Base-by-base conservation (phyloP, 2,113 vertebrate genomes). In the Taurulus bubalis region DNA sequence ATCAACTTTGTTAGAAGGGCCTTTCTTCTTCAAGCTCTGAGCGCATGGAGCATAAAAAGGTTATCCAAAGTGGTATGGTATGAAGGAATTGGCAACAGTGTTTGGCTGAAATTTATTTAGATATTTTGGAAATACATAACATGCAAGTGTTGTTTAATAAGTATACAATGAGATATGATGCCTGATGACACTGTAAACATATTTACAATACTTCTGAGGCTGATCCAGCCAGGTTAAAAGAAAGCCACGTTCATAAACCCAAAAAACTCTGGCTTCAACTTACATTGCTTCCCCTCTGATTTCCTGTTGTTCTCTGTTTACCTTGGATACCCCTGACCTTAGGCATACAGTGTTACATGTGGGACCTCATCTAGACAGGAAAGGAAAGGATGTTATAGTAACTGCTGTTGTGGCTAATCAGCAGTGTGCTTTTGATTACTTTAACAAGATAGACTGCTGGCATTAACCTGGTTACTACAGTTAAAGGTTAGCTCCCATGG, bases 301-400 rank as follows among this genome's bases (percentile, higher is more conserved):
- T 68, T 79, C 38, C 62, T 74, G 51, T 73, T 82, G 60, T 42
- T 70, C 10, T 56, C 49, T 69, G 55, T 77, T 62, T 83, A 56
- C 66, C 63, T 58, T 42, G 42, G 42, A 71, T 24, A 60, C 28
- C 18, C 40, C 42, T 74, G 69, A 70, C 40, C 49, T 16, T 40
- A 71, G 22, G 20, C 22, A 20, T 38, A 24, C 59, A 14, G 1
- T 66, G 36, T 72, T 79, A 69, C 63, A 42, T 38, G 40, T 45
- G 11, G 14, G 8, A 63, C 49, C 7, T 28, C 36, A 59, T 81
- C 5, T 38, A 12, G 28, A 70, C 42, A 32, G 12, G 56, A 53
- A 42, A 58, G 30, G 47, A 64, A 49, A 34, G 16, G 1, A 66
- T 80, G 58, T 67, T 66, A 59, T 55, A 38, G 53, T 5, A 38